phyloP scores from a whole-genome alignment of 2,113 vertebrate genomes.

The Mystacornis crossleyi region DNA sequence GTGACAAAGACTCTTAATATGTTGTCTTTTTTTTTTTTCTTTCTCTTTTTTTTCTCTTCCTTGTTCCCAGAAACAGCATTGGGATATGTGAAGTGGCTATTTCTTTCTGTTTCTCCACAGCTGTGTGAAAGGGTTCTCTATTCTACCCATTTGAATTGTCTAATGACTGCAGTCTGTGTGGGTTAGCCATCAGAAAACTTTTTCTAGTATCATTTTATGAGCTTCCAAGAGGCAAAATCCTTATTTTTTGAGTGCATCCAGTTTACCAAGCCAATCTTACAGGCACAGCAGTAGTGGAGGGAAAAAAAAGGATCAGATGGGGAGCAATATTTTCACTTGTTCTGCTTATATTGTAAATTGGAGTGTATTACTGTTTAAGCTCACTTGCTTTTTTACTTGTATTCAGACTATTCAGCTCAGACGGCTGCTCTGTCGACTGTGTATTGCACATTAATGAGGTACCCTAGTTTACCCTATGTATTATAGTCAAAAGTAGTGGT shows the following conservation, averaged over 20 bases:
- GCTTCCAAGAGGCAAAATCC: conserved; percentile 76
- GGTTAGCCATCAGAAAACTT: conserved; percentile 63
- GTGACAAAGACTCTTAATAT: conserved; percentile 89
- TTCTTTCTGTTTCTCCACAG: conserved; percentile 69
- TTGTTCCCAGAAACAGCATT: conserved; percentile 50
- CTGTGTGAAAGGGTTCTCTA: conserved; percentile 71
- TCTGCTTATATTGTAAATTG: conserved; percentile 49
- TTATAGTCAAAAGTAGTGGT: conserved; percentile 60
- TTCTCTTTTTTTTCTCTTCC: not conserved
- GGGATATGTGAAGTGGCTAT: conserved; percentile 64
- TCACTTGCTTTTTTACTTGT: conserved; percentile 54
- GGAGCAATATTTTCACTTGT: conserved; percentile 49
- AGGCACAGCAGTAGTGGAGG: conserved; percentile 32
- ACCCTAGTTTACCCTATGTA: conserved; percentile 56
- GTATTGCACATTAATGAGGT: conserved; percentile 62
- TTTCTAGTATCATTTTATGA: conserved; percentile 76
- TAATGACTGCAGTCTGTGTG: conserved; percentile 69
- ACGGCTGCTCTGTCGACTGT: conserved; percentile 7
- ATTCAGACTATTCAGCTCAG: conserved; percentile 43
- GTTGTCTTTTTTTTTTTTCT: conserved; percentile 45
- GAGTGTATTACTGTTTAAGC: not conserved
- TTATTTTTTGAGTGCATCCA: conserved; percentile 71
- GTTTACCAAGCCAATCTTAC: conserved; percentile 56
- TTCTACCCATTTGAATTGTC: conserved; percentile 40
- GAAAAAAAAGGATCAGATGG: not conserved